phyloP scores from a whole-genome alignment of 2,113 vertebrate genomes.

The Suricata suricatta region DNA sequence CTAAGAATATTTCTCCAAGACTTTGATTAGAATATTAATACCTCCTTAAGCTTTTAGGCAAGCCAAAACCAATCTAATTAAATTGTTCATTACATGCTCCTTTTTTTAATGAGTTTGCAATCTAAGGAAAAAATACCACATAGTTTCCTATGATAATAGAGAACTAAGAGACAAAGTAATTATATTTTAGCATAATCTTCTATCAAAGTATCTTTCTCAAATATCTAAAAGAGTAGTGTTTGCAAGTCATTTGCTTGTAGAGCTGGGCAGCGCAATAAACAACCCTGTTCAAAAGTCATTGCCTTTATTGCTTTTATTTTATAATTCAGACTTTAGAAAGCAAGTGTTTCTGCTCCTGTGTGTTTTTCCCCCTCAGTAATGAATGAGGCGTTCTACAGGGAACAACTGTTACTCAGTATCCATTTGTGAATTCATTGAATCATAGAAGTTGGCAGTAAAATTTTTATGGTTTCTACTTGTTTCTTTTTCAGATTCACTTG shows the following conservation, averaged over 20 bases:
- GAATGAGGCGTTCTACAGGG: neutral
- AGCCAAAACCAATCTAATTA: conserved; percentile 60
- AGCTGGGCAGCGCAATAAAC: neutral
- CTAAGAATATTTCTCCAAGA: conserved; percentile 13
- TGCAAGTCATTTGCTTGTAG: neutral
- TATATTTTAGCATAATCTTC: conserved; percentile 61
- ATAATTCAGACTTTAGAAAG: neutral
- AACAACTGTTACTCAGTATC: neutral
- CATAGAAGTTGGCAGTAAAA: neutral
- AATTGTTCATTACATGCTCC: conserved; percentile 60
- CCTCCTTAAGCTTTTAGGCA: conserved; percentile 62
- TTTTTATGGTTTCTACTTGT: neutral
- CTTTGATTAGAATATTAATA: conserved; percentile 59
- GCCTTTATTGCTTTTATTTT: neutral
- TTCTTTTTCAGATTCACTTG: neutral
- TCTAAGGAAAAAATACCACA: conserved; percentile 44
- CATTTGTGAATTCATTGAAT: neutral
- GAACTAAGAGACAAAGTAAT: conserved; percentile 60
- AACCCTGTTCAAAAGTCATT: neutral
- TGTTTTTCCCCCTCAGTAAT: neutral
- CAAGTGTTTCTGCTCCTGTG: neutral
- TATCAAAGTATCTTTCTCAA: conserved; percentile 47
- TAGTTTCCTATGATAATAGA: conserved; percentile 63
- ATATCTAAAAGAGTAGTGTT: conserved; percentile 46
- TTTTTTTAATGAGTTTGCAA: conserved; percentile 64